Base-by-base conservation (phyloP, 2,888 invertebrate genomes). In the Hirudinaria manillensis region DNA sequence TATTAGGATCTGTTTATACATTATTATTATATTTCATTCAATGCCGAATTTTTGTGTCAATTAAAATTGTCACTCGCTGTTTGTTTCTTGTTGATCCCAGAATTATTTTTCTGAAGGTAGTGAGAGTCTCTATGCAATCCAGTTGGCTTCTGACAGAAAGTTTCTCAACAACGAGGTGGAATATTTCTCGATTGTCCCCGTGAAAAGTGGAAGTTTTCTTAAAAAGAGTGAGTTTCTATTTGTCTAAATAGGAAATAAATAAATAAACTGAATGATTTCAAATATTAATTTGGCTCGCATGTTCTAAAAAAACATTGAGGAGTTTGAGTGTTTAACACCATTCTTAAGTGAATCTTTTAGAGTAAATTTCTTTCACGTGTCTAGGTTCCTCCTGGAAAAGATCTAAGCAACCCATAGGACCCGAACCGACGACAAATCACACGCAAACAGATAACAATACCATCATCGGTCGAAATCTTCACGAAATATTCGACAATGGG, bases 91-190 rank as follows among this genome's bases (percentile, higher is more conserved):
- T 1, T 7, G 45, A 45, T 10, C 45, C 10, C 45, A 45, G 16
- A 45, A 45, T 45, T 45, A 16, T 45, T 27, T 45, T 34, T n/a
- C 27, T 53, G 2, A 32, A 72, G 72, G 72, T 13, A 53, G 19
- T 24, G 72, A 72, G 27, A 55, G 51, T 53, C 55, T 72, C 19
- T 72, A 38, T 45, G 55, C 53, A 21, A 53, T 72, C n/a, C 72
- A 72, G 29, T n/a, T 72, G 72, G 72, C 72, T 27, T 72, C 72
- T 27, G 72, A 72, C 72, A 72, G 32, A 16, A 53, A 53, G 6
- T 24, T 72, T 6, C 34, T 72, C 16, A 55, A 72, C 29, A 53
- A 53, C 10, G 24, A 72, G 13, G 53, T 72, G 1, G 72, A 72
- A 21, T 55, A 45, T 34, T 72, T 72, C 55, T 38, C 72, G 24